Percentiles rank a stretch among this genome's conserved stretches.
These are phyloP conservation scores for Elanoides forficatus DNA, from an alignment of 2,113 vertebrate species.

Conservation along the genomic window DNA sequence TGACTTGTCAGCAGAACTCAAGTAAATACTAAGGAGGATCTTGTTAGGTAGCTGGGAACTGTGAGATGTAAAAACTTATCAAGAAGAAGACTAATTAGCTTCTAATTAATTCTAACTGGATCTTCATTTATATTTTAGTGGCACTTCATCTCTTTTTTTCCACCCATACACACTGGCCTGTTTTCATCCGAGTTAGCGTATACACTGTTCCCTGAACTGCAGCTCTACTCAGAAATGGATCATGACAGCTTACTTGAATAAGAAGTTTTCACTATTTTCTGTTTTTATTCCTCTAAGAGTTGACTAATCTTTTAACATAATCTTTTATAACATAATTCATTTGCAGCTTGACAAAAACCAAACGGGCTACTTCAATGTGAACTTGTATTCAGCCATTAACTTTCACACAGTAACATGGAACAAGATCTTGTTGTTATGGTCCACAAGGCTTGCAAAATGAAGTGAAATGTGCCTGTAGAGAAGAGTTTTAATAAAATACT, in stretches of 20 bases:
- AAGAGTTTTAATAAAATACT: not conserved
- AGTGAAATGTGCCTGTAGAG: not conserved
- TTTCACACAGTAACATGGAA: not conserved
- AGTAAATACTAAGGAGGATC: not conserved
- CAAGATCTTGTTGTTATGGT: not conserved
- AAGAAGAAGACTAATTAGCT: not conserved
- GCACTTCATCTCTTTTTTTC: not conserved
- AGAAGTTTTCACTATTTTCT: not conserved
- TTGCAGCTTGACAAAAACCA: not conserved
- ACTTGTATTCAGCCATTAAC: not conserved
- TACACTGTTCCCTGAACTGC: not conserved
- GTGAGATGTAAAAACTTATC: not conserved
- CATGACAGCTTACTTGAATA: not conserved
- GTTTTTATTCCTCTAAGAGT: not conserved
- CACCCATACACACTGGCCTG: not conserved
- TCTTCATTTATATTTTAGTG: conserved; percentile 5
- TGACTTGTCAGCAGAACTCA: not conserved
- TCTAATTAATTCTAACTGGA: not conserved
- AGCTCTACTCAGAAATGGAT: not conserved
- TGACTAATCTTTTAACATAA: not conserved
- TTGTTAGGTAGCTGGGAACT: not conserved
- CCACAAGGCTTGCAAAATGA: not conserved
- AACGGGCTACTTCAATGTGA: not conserved
- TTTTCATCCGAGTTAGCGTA: not conserved
- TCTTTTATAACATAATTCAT: not conserved